Evolutionary conservation across 2,888 invertebrate species (phyloP), one percentile per base, ranked within the genome.

Genomic region (Aleiodes leptofemur): DNA sequence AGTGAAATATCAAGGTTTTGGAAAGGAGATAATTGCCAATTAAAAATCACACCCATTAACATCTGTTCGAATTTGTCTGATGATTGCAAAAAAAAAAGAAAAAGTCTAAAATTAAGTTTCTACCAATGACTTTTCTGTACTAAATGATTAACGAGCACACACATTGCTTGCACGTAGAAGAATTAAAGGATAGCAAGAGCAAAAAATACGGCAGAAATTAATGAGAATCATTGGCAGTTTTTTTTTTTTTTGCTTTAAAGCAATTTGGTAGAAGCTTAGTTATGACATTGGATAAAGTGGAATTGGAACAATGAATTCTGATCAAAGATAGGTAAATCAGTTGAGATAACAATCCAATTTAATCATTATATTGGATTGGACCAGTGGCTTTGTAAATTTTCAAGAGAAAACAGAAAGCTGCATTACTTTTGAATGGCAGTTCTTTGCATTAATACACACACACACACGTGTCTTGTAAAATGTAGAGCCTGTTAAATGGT

Each of bases 1-100:
- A 7, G 16, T 6, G 43, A 43, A 43, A 9, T 43, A 43, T 64
- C 64, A 48, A 43, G 48, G 43, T 29, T 34, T 11, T 43, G 43
- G 43, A 23, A 4, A 43, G 23, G 29, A 16, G 64, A 64, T 64
- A 64, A 64, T 64, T 64, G 64, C 11, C 64, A 64, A 64, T 64
- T 64, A 43, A 64, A 64, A 48, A 64, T 64, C 23, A 23, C 5
- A 9, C 34, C 16, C 48, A 48, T 48, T 64, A 14, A 43, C 64
- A 38, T 16, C 43, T 48, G 43, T 43, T 43, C 43, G 43, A 59
- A 34, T 64, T 43, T 23, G 48, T 64, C 34, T 48, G n/a, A 16
- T 61, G 9, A 23, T 16, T 61, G 43, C 13, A 38, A 43, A 43
- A 43, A 43, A 43, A 43, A 8, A 11, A 8, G 5, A 38, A 38